Evolutionary conservation across 2,888 invertebrate genomes (phyloP), one percentile per base, ranked within the genome.

Genomic region (Philonicus albiceps): DNA sequence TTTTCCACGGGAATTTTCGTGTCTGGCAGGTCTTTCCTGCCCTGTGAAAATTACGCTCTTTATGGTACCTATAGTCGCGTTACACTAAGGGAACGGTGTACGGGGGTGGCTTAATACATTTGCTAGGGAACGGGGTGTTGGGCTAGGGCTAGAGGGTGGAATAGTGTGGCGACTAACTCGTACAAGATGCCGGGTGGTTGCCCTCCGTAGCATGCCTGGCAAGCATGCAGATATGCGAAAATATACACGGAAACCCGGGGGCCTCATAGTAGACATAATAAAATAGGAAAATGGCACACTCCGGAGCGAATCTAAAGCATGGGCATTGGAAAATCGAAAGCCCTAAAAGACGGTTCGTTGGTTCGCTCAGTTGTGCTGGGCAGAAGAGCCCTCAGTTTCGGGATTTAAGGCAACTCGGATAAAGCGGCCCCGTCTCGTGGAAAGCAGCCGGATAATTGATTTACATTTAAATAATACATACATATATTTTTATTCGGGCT

Each of bases 151-250:
- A 31, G 16, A 19, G 27, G 27, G 27, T 30, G 49, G 80, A 53
- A 53, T 49, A 53, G n/a, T 80, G 49, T 16, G 30, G n/a, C 53
- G 80, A 55, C 27, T 27, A 64, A 64, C 2, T 49, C 49, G 49
- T 6, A n/a, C 49, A 78, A 80, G 80, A 80, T 49, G 80, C 80
- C 80, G 80, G 80, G 80, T 80, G 80, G 80, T 80, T 80, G 80
- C 80, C 80, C 80, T 80, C 80, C 80, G 31, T 76, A 76, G 40
- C 76, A 76, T 43, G 76, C 22, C 22, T 76, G 76, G 22, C 76
- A 76, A 49, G 43, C 43, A 76, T 76, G 76, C 76, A 76, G 76
- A 76, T 43, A 76, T 76, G 76, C 76, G 76, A 76, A 49, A 64
- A 76, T 76, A 13, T 43, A 76, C 37, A 76, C 22, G 76, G 19